Base-by-base conservation (phyloP, 2,888 invertebrate genomes). In the Agrochola litura region DNA sequence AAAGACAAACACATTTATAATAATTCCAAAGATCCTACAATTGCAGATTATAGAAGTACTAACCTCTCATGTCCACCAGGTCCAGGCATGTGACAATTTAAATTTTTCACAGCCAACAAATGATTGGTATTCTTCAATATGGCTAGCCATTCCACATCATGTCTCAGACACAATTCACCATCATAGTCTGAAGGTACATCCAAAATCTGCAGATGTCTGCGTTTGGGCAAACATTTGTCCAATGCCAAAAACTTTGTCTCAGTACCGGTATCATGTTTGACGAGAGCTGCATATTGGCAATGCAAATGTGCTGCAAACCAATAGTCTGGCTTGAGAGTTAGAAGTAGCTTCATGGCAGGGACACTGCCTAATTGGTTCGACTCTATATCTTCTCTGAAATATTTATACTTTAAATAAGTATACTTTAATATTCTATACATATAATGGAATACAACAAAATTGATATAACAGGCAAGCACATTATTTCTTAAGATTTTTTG, bases 301-400 rank as follows among this genome's bases (percentile, higher is more conserved):
- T 99, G 99, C 85, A 99, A 97, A 97, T 99, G 99, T 52, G 99
- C 99, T 14, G 99, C 97, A 96, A 99, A 99, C 99, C 99, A 99
- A 95, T 98, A 99, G 0, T 97, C 96, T 14, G 99, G 99, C 92
- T 98, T 97, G 73, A 99, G 93, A 58, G 97, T 93, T 76, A 97
- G 96, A n/a, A 99, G 95, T 54, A 99, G 94, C 83, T 99, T 98
- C 94, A 98, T 98, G 72, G 98, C 97, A 8, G 99, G 98, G 61
- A 98, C 97, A 95, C 99, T 99, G 22, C 99, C 99, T n/a, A 99
- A 96, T 84, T 97, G 96, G 82, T 98, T 98, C 10, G 97, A 97
- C 81, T 98, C 97, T 83, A 99, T 98, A 89, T 99, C 99, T 52
- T 98, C 97, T 86, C 98, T 98, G 92, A 87, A 97, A 97, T 83